Conservation (phyloP, 2,888 invertebrate genomes). For the Pachliopta kotzebuea region DNA sequence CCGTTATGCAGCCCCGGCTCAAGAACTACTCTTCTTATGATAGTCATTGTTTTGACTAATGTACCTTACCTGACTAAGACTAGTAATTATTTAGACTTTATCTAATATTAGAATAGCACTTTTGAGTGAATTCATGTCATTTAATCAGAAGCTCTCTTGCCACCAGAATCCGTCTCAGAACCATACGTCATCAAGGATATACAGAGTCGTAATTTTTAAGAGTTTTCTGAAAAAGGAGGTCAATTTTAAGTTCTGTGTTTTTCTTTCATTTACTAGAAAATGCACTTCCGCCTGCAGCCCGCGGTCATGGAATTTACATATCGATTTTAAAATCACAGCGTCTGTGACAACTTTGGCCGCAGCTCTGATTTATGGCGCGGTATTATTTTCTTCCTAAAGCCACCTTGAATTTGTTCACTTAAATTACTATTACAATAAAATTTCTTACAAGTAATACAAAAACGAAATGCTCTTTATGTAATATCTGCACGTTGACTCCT, state of each 20-base stretch:
- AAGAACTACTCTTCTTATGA: too few relatives aligned
- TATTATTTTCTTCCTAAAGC: background rate
- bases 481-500: too few relatives aligned
- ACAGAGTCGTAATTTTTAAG: background rate
- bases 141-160: too few relatives aligned
- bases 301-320: conserved; percentile 61
- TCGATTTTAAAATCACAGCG: conserved; percentile 66
- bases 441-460: background rate
- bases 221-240: background rate
- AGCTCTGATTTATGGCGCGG: conserved; percentile 14
- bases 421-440: background rate
- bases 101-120: too few relatives aligned
- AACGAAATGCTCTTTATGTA: too few relatives aligned
- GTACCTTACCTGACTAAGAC: too few relatives aligned
- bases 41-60: too few relatives aligned
- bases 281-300: conserved; percentile 24
- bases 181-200: too few relatives aligned
- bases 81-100: too few relatives aligned
- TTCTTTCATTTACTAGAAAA: conserved; percentile 12
- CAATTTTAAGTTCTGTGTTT: background rate
- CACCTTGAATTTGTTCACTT: background rate
- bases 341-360: conserved; percentile 12
- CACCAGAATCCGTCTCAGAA: too few relatives aligned
- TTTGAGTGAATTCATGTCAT: too few relatives aligned
- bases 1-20: too few relatives aligned